Evolutionary conservation across 2,888 invertebrate genomes (phyloP).

Genomic region (Notodonta ziczac): DNA sequence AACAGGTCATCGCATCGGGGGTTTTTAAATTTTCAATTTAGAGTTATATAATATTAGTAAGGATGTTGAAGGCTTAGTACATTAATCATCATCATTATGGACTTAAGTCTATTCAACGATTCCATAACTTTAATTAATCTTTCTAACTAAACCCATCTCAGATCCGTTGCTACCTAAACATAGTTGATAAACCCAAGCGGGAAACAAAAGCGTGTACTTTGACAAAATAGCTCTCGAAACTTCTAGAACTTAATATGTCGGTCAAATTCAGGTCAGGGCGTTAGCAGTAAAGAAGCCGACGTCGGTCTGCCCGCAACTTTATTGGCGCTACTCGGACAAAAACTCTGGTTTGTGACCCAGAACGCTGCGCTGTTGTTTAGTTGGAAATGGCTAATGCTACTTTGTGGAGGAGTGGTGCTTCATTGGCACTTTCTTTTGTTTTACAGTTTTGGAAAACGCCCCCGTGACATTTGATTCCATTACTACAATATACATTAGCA

Average conservation of each 20-base stretch:
- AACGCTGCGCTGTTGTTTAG: constrained; percentile 20
- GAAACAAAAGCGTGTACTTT: constrained; percentile 6
- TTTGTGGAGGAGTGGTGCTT: constrained; percentile 6
- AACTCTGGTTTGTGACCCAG: constrained; percentile 21
- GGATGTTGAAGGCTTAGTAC: too few species aligned
- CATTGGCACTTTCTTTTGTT: background rate
- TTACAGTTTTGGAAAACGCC: background rate
- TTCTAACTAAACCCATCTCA: background rate
- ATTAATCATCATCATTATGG: too few species aligned
- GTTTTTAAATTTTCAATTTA: too few species aligned
- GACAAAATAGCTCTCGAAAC: constrained; percentile 16
- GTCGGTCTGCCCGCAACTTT: constrained; percentile 19
- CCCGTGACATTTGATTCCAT: too few species aligned
- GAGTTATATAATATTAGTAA: too few species aligned
- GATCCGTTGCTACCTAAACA: background rate
- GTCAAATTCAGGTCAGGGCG: constrained; percentile 23
- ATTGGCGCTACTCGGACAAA: constrained; percentile 23
- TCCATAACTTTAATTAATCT: background rate
- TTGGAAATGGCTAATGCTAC: constrained; percentile 12
- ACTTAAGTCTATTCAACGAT: background rate
- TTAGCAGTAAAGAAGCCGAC: constrained; percentile 21
- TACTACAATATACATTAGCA: too few species aligned
- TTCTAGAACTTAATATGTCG: constrained; percentile 23
- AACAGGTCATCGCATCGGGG: too few species aligned
- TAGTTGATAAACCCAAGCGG: background rate